A percentile compares a stretch with the other conserved stretches of the same genome.
Evolutionary conservation across 2,797 vertebrate genomes (phyloP).

Genomic region (Eidolon dupreanum): DNA sequence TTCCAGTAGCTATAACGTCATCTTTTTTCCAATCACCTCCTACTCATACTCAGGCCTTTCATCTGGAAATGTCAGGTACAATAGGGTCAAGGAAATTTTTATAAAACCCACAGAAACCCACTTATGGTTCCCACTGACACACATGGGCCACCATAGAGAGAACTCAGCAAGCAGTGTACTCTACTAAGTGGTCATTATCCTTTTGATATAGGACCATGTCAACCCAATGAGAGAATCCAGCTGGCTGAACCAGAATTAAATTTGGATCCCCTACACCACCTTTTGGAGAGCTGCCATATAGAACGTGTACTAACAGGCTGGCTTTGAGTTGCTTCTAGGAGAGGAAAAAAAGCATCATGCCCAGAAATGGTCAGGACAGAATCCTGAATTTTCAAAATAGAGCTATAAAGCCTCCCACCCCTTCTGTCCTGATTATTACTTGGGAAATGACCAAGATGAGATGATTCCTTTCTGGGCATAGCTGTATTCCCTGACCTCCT

Average conservation of each 20-base stretch:
- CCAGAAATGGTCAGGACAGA: not conserved
- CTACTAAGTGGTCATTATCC: not conserved
- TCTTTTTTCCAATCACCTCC: not conserved
- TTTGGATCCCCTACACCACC: not conserved
- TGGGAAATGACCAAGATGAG: slow-evolving; percentile 27
- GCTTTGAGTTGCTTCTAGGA: not conserved
- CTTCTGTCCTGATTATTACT: not conserved
- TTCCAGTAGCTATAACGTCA: not conserved
- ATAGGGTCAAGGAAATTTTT: not conserved
- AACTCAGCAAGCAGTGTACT: not conserved
- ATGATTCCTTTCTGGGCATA: not conserved
- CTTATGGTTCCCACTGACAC: not conserved
- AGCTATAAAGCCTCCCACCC: not conserved
- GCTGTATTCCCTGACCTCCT: not conserved
- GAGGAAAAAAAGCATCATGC: not conserved
- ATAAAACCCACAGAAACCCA: slow-evolving; percentile 13
- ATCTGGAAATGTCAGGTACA: not conserved
- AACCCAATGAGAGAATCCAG: slow-evolving; percentile 10
- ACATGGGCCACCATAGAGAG: not conserved
- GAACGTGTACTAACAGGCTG: not conserved
- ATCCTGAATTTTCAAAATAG: slow-evolving; percentile 34
- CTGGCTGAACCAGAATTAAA: slow-evolving; percentile 2
- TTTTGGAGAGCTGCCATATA: not conserved
- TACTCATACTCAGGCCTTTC: not conserved
- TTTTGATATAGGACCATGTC: not conserved